Evolutionary conservation across 2,113 vertebrate species (phyloP).

Genomic region (Solea senegalensis): DNA sequence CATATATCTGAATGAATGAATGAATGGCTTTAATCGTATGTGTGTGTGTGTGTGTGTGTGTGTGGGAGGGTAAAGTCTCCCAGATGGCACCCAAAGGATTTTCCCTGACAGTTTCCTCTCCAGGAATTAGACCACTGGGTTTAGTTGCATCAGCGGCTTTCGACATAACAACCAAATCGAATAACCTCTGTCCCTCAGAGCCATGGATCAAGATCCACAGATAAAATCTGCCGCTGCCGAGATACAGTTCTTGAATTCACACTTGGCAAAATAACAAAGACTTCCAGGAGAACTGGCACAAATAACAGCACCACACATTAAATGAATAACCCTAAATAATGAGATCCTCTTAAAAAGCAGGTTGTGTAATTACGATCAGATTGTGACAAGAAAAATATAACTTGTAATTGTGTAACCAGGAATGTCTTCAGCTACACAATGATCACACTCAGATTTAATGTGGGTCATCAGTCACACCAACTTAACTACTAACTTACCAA

Average conservation of each 20-base stretch:
- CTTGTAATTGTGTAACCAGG: too few relatives aligned
- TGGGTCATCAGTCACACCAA: too few relatives aligned
- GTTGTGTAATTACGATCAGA: too few relatives aligned
- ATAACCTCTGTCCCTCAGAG: conserved; percentile 58
- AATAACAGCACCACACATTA: not conserved
- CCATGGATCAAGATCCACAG: conserved; percentile 5
- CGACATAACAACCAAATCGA: conserved; percentile 65
- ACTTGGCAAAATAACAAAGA: not conserved
- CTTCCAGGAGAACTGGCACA: not conserved
- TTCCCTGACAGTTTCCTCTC: conserved; percentile 69
- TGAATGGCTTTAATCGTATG: conserved; percentile 63
- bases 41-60: conserved; percentile 15
- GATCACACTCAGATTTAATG: too few relatives aligned
- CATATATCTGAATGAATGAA: conserved; percentile 73
- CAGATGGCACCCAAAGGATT: conserved; percentile 78
- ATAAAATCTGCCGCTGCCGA: conserved; percentile 4
- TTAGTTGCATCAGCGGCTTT: conserved; percentile 70
- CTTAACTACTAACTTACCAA: too few relatives aligned
- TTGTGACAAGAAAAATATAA: too few relatives aligned
- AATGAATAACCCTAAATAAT: too few relatives aligned
- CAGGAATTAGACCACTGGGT: conserved; percentile 77
- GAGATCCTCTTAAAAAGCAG: too few relatives aligned
- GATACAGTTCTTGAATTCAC: not conserved
- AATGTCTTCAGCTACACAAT: too few relatives aligned
- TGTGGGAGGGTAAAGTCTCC: conserved; percentile 53